Base-by-base conservation (phyloP, 2,888 invertebrate species). In the Drosophila kuntzei region DNA sequence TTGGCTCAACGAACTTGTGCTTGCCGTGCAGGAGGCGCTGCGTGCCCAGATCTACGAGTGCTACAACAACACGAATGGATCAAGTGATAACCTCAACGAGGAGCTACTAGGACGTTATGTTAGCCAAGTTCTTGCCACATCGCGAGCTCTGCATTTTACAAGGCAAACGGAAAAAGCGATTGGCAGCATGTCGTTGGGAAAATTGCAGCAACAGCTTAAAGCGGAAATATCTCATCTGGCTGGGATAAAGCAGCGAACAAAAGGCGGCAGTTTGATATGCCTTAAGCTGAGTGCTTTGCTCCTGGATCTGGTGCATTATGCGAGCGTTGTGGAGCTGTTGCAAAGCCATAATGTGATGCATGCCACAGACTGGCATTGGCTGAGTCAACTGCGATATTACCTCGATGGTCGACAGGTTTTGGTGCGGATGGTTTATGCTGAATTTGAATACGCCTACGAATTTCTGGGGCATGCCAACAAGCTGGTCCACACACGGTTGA, bases 401-500 rank as follows among this genome's bases (percentile, higher is more conserved):
- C 90, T 95, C 54, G 92, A 50, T n/a, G 46, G 22, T 0, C 79
- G 79, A 25, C 79, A 83, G 63, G 90, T 91, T 32, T 66, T 65
- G 46, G 82, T 98, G 59, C 95, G 95, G 92, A 99, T 99, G 96
- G 99, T 97, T 4, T 96, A 97, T 90, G 97, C 99, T 14, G 95
- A 97, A 92, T 98, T 99, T 93, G 95, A 96, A 25, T 99, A 99
- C 92, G 97, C 98, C 0, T 99, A 98, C 91, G 99, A 99, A 92
- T 99, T 99, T 91, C 96, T 99, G 87, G 99, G 99, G n/a, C 98
- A 98, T 91, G 96, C 97, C 2, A 95, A 96, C 39, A 98, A 98
- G 92, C 94, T 99, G 80, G 99, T 99, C 6, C 96, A 98, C 89
- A 99, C 99, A 0, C 97, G 97, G 32, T 93, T 99, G 58, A 99